phyloP scores from a whole-genome alignment of 2,888 invertebrate species.

The Morpho deidamia region DNA sequence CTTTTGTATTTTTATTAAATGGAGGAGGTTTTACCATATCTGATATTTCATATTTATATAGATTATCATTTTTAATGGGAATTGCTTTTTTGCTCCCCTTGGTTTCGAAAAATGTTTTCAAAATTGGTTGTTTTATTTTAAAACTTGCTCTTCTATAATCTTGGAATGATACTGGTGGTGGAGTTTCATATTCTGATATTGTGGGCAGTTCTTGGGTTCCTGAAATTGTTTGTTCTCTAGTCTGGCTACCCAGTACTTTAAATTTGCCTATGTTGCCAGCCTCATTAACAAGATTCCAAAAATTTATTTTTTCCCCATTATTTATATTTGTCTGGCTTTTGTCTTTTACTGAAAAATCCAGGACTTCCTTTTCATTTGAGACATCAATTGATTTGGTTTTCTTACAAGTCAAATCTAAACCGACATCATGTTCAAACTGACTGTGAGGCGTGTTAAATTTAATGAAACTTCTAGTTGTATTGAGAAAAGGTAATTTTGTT shows the following conservation, averaged over 20 bases:
- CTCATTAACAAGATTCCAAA: slow-evolving; percentile 43
- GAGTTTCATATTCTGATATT: slow-evolving; percentile 53
- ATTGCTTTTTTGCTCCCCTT: slow-evolving; percentile 20
- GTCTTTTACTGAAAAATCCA: slow-evolving; percentile 30
- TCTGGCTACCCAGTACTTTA: slow-evolving; percentile 27
- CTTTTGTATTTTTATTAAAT: slow-evolving; percentile 37
- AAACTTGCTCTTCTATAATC: slow-evolving; percentile 29
- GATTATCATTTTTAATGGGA: slow-evolving; percentile 15
- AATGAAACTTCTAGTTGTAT: slow-evolving; percentile 35
- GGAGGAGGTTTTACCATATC: slow-evolving; percentile 53
- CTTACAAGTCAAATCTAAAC: slow-evolving; percentile 26
- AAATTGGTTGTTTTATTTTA: slow-evolving; percentile 23
- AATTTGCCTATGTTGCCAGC: slow-evolving; percentile 33
- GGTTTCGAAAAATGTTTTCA: slow-evolving; percentile 26
- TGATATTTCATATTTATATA: slow-evolving; percentile 30
- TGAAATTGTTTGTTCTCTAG: slow-evolving; percentile 22
- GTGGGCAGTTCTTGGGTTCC: slow-evolving; percentile 31
- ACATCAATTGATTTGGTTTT: slow-evolving; percentile 20
- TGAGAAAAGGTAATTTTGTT: slow-evolving; percentile 24
- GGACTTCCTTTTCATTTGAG: slow-evolving; percentile 37
- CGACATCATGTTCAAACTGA: slow-evolving; percentile 41
- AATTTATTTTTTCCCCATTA: slow-evolving; percentile 32
- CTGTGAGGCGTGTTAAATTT: slow-evolving; percentile 39
- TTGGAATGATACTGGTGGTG: slow-evolving; percentile 33
- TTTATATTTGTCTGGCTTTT: slow-evolving; percentile 15